Evolutionary conservation across 2,888 invertebrate genomes (phyloP), one percentile per base, ranked within the genome.

Genomic region (Acronicta aceris): DNA sequence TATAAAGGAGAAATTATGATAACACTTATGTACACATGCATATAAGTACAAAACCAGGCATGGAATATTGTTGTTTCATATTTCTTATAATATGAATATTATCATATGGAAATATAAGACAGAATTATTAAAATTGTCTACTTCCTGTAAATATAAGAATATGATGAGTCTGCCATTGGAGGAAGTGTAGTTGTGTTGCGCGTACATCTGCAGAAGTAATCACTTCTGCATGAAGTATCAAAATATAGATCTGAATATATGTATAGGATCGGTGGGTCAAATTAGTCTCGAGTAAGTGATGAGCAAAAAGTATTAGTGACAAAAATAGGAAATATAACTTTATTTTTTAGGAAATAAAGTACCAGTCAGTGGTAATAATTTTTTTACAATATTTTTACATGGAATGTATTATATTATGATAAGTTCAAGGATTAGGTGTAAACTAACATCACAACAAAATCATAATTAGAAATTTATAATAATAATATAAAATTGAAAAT

Each of bases 11-110:
- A n/a, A n/a, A n/a, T 21, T 21, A 21, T 21, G 21, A 21, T 21
- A 21, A 21, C 21, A 21, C 21, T 21, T 21, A 21, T 38, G n/a
- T 17, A 10, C 43, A 30, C 16, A 43, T 33, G 30, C 57, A 59
- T 25, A 59, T 76, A 77, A 77, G 74, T 74, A 81, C 74, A 78
- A 71, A 67, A 71, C 70, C 57, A 57, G 58, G 43, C 21, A 50
- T 59, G 30, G 36, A 40, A 54, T 51, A 33, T 16, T 16, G 27
- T 42, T 12, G 12, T 49, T 67, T 58, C 12, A 1, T 21, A 21
- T 21, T 21, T 21, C 21, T 4, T 21, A 21, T 2, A 21, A 4
- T 12, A 33, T 27, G 27, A 1, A 7, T 30, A 30, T 8, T 30
- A 30, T 30, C 7, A 30, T 7, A 27, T n/a, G 27, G 2, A 7